These are phyloP conservation scores for Medauroidea extradentata DNA, from an alignment of 1,140 invertebrate species.

Conservation along the genomic window DNA sequence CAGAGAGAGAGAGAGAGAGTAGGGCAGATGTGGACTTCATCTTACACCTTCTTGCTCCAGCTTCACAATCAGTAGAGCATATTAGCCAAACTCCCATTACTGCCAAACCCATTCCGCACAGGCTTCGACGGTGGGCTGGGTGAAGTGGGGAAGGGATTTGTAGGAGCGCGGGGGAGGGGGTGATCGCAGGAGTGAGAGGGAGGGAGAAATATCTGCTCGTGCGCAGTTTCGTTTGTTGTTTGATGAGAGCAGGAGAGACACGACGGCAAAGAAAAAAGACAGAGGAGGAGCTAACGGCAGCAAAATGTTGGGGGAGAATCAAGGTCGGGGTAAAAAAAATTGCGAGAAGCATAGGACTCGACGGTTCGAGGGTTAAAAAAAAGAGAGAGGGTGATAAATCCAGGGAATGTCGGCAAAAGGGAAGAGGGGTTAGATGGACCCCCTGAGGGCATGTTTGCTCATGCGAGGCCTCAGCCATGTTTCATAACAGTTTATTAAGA, in stretches of 20 bases:
- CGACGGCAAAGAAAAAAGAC: neutral
- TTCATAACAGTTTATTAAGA: slow-evolving; percentile 19
- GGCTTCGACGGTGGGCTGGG: no score
- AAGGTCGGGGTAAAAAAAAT: neutral
- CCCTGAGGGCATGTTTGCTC: slow-evolving; percentile 1
- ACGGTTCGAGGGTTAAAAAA: neutral
- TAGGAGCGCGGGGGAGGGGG: no score
- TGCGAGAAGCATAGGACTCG: neutral
- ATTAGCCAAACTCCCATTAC: slow-evolving; percentile 23
- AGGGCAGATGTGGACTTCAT: no score
- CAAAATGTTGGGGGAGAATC: no score
- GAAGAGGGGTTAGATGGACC: neutral
- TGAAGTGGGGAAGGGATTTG: no score
- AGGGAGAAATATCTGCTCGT: no score
- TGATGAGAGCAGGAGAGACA: slow-evolving; percentile 16
- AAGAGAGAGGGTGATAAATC: no score
- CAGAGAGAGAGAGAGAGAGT: neutral
- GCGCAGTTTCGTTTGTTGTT: slow-evolving; percentile 18
- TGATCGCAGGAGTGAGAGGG: no score
- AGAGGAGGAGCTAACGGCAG: neutral
- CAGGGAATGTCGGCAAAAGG: neutral
- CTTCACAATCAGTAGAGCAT: slow-evolving; percentile 18
- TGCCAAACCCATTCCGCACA: neutral
- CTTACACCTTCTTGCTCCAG: neutral
- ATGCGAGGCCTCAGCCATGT: slow-evolving; percentile 11